Base-by-base conservation (phyloP, 2,113 vertebrate species). In the Melanerpes formicivorus region DNA sequence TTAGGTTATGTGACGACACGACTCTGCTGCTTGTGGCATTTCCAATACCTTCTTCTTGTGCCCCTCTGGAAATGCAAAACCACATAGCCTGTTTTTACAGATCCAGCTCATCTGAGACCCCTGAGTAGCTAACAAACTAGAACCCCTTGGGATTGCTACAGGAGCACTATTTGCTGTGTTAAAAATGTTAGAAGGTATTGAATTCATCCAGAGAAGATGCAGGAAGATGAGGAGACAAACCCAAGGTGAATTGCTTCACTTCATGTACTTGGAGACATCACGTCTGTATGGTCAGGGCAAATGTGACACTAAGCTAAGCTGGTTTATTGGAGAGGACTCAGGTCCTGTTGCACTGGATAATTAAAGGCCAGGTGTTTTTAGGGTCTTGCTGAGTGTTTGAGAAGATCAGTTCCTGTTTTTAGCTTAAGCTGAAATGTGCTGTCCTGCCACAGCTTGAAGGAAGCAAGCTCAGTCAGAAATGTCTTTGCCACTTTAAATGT, bases 121-220 rank as follows among this genome's bases (percentile, higher is more conserved):
- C 19, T 6, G 8, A 42, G 60, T 22, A 71, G 52, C 48, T 50
- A 58, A 48, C n/a, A 75, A 15, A 14, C 63, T 30, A 60, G 22
- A 74, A 23, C 5, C 50, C 63, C 15, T 32, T 64, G 48, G 11
- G 4, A 56, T 70, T 82, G 79, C 48, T 54, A 59, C 62, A 18
- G 12, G 16, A 74, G 44, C 73, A 56, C 48, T 18, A 22, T 37
- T 8, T 34, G 9, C 55, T 27, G 69, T 29, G 16, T 16, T n/a
- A 74, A 67, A 62, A 50, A 27, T 0, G 0, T 23, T 50, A 29
- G 0, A 2, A 58, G 59, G 21, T 17, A 44, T 2, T 26, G 29
- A 64, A 93, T 37, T 66, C 46, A 34, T 67, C 6, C 37, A 56
- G 23, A 26, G 56, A 34, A 17, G 17, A 7, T 58, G 16, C 34